These are phyloP conservation scores for Eutrigla gurnardus DNA, from an alignment of 2,797 vertebrate species.

Conservation along the genomic window DNA sequence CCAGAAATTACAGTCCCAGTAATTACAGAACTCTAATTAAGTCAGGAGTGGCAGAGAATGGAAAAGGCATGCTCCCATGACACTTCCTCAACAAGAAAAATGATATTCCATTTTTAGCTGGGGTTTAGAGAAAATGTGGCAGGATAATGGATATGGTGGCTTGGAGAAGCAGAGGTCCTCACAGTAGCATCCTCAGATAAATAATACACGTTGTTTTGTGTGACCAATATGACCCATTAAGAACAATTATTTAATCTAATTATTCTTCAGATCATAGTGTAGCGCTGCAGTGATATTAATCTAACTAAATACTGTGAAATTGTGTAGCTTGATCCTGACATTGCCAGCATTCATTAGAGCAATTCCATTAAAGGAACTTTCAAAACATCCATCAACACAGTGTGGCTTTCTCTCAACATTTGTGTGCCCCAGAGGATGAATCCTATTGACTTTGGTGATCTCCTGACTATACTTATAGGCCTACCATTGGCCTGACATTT, in stretches of 20 bases:
- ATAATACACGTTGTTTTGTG: constrained; percentile 60
- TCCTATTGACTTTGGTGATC: not conserved
- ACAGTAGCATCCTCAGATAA: constrained; percentile 62
- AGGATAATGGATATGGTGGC: constrained; percentile 72
- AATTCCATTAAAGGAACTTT: constrained; percentile 27
- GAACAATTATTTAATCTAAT: constrained; percentile 45
- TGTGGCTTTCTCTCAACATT: not conserved
- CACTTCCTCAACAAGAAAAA: constrained; percentile 80
- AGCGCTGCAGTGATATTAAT: constrained; percentile 40
- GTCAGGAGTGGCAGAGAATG: constrained; percentile 69
- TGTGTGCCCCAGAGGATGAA: not conserved
- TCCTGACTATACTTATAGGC: not conserved
- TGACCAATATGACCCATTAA: constrained; percentile 40
- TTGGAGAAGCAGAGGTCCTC: constrained; percentile 57
- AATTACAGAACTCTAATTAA: constrained; percentile 86
- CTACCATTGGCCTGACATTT: not conserved
- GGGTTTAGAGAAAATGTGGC: constrained; percentile 71
- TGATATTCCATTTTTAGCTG: constrained; percentile 78
- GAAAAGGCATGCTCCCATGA: constrained; percentile 77
- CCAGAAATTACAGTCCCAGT: constrained; percentile 80
- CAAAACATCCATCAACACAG: constrained; percentile 22
- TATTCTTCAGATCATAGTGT: constrained; percentile 31
- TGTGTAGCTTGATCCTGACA: constrained; percentile 43
- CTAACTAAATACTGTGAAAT: constrained; percentile 36
- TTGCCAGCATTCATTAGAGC: constrained; percentile 26